Conservation (phyloP, 2,888 invertebrate genomes). For the Ornithoptera alexandrae region DNA sequence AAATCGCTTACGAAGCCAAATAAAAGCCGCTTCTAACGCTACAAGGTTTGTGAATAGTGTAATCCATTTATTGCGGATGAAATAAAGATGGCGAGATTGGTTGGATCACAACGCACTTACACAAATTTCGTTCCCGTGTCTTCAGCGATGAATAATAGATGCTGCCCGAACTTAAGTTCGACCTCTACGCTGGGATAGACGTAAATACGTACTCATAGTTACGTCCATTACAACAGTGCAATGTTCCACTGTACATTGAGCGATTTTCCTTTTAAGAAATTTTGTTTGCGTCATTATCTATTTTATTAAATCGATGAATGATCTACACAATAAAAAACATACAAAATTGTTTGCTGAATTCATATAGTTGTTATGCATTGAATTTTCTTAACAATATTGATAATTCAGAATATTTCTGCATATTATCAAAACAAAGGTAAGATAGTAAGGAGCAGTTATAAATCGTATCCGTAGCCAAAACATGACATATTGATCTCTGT, state of each 20-base stretch:
- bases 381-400: no score
- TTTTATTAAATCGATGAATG: background rate
- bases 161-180: slow-evolving; percentile 52
- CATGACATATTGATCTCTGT: slow-evolving; percentile 41
- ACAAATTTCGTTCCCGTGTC: slow-evolving; percentile 76
- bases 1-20: slow-evolving; percentile 47
- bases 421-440: background rate
- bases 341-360: no score
- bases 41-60: slow-evolving; percentile 64
- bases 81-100: slow-evolving; percentile 75
- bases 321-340: no score
- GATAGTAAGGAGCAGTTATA: slow-evolving; percentile 1
- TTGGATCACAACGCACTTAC: slow-evolving; percentile 76
- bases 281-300: background rate
- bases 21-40: slow-evolving; percentile 57
- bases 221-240: background rate
- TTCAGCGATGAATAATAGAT: slow-evolving; percentile 76
- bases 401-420: no score
- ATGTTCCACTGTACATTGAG: background rate
- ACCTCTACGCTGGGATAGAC: slow-evolving; percentile 41
- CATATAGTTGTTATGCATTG: no score
- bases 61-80: slow-evolving; percentile 75
- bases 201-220: slow-evolving; percentile 6
- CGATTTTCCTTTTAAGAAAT: background rate
- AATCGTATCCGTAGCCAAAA: slow-evolving; percentile 28